phyloP scores from a whole-genome alignment of 2,888 invertebrate genomes.

The Brenthis hecate region DNA sequence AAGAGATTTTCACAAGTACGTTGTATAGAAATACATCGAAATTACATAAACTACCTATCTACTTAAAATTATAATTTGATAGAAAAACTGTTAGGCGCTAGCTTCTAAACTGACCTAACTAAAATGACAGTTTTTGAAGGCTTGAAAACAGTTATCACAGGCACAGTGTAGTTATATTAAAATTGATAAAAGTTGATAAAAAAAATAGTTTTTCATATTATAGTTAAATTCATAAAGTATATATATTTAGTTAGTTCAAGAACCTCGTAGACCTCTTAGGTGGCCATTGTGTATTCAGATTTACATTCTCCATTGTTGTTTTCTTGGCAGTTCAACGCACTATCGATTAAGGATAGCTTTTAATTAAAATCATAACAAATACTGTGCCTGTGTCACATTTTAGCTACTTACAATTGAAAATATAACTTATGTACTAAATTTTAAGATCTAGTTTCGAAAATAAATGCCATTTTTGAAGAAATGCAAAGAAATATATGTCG shows the following conservation, averaged over 20 bases:
- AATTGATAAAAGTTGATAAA: background rate
- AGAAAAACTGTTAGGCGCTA: slow-evolving; percentile 34
- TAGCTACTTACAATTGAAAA: slow-evolving; percentile 43
- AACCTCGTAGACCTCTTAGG: slow-evolving; percentile 33
- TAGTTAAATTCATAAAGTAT: background rate
- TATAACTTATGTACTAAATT: slow-evolving; percentile 47
- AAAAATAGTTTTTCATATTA: background rate
- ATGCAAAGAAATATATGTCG: slow-evolving; percentile 29
- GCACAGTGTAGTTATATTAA: slow-evolving; percentile 15
- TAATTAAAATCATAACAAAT: slow-evolving; percentile 29
- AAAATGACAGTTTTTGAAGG: slow-evolving; percentile 39
- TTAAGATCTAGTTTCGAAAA: slow-evolving; percentile 58
- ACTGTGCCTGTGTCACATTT: slow-evolving; percentile 44
- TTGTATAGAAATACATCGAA: slow-evolving; percentile 52
- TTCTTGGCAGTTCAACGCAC: slow-evolving; percentile 36
- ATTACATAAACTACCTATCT: slow-evolving; percentile 61
- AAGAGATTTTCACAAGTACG: slow-evolving; percentile 56
- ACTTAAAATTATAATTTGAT: slow-evolving; percentile 62
- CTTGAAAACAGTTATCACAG: slow-evolving; percentile 35
- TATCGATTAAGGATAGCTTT: slow-evolving; percentile 33
- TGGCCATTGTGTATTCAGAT: slow-evolving; percentile 33
- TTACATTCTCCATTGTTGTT: slow-evolving; percentile 38
- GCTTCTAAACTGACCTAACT: slow-evolving; percentile 32
- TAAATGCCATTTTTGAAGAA: slow-evolving; percentile 63
- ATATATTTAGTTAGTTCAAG: slow-evolving; percentile 31